Conservation (phyloP, 2,888 invertebrate species). For the Luffia ferchaultella region DNA sequence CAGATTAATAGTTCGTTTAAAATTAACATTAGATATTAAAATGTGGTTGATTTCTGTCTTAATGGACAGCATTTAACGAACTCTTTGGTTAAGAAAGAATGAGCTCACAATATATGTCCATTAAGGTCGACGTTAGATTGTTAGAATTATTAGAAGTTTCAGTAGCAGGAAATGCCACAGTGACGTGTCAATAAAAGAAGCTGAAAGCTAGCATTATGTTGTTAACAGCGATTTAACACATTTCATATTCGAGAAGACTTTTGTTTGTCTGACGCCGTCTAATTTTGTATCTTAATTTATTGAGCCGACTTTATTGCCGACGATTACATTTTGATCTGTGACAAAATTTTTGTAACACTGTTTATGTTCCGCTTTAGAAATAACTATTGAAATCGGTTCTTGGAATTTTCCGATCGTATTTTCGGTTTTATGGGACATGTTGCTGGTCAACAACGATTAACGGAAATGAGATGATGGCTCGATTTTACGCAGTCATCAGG, state of each 20-base stretch:
- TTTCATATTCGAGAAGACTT: conserved; percentile 56
- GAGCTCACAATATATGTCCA: conserved; percentile 7
- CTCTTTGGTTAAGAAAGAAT: conserved; percentile 22
- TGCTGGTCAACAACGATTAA: background rate
- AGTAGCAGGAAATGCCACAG: conserved; percentile 59
- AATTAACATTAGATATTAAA: background rate
- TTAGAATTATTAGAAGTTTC: conserved; percentile 19
- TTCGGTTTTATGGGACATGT: background rate
- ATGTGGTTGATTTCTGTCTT: conserved; percentile 7
- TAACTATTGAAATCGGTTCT: background rate
- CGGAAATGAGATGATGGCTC: background rate
- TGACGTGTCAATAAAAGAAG: conserved; percentile 53
- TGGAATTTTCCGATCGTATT: background rate
- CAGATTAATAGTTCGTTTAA: background rate
- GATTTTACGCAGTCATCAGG: too few relatives aligned
- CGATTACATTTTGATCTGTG: background rate
- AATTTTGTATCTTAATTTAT: conserved; percentile 43
- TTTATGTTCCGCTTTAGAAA: background rate
- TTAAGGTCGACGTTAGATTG: conserved; percentile 22
- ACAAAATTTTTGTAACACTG: background rate
- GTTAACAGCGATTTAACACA: conserved; percentile 59
- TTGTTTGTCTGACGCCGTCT: conserved; percentile 43
- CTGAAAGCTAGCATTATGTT: conserved; percentile 54
- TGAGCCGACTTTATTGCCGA: conserved; percentile 15
- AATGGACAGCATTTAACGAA: conserved; percentile 30